A percentile compares a stretch with the other conserved stretches of the same genome.
These are phyloP conservation scores for Alviniconcha marisindica DNA, from an alignment of 1,140 invertebrate genomes.

Conservation along the genomic window DNA sequence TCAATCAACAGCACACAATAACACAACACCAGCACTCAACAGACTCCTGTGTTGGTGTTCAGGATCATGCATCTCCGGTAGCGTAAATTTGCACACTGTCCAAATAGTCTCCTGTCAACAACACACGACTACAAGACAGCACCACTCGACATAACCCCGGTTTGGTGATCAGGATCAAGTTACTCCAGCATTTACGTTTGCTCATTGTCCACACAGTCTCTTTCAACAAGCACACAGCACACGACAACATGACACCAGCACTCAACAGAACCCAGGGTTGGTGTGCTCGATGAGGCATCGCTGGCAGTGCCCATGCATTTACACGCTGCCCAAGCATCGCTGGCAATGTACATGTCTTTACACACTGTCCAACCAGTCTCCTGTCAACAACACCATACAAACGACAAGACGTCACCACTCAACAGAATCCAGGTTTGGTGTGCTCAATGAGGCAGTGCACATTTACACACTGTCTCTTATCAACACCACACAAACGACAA, in stretches of 20 bases:
- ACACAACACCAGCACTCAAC: not conserved
- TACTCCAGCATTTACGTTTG: not conserved
- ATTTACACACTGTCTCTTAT: not conserved
- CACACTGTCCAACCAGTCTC: not conserved
- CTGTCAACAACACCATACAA: not conserved
- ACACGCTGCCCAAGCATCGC: not conserved
- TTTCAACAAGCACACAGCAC: no score
- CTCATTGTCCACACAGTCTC: not conserved
- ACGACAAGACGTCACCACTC: not conserved
- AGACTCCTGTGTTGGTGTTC: conserved; percentile 93
- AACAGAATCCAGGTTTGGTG: not conserved
- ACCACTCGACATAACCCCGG: conserved; percentile 83
- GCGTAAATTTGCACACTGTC: no score
- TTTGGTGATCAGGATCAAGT: conserved; percentile 81
- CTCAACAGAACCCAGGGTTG: conserved; percentile 86
- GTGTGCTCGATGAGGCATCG: conserved; percentile 95
- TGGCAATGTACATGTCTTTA: conserved; percentile 81
- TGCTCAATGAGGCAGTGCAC: no score
- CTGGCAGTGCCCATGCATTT: conserved; percentile 87
- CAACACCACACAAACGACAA: not conserved
- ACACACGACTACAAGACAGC: not conserved
- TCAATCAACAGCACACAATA: no score
- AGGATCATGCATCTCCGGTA: conserved; percentile 94
- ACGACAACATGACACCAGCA: not conserved
- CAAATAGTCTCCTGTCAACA: not conserved